Percentiles rank a stretch among this genome's conserved stretches.
Conservation (phyloP, 2,888 invertebrate genomes). For the Quadroppia sp. region DNA sequence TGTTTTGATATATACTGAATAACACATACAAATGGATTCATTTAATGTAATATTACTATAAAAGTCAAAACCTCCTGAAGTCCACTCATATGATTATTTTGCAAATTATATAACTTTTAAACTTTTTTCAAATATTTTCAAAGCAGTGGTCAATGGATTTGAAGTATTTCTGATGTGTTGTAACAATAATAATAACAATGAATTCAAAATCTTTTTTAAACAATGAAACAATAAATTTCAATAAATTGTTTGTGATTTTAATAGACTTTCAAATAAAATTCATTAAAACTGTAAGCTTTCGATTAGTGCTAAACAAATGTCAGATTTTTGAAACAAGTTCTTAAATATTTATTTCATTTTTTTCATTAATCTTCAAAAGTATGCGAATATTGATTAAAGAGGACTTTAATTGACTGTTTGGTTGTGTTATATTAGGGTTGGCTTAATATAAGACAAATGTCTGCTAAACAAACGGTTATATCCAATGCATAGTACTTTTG, state of each 20-base stretch:
- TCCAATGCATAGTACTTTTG: slow-evolving; percentile 15
- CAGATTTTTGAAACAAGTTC: neutral
- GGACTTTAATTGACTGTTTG: neutral
- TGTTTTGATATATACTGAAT: neutral
- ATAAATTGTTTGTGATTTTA: neutral
- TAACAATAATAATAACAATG: neutral
- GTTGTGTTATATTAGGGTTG: neutral
- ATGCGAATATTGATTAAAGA: neutral
- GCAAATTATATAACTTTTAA: neutral
- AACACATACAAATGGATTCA: slow-evolving; percentile 11
- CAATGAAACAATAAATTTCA: neutral
- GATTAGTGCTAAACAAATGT: neutral
- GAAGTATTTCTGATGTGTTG: neutral
- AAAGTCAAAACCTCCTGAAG: neutral
- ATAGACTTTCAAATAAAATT: neutral
- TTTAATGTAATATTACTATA: neutral
- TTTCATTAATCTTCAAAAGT: neutral
- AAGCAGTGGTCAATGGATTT: neutral
- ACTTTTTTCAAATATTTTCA: neutral
- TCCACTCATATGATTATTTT: slow-evolving; percentile 8
- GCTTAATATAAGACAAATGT: neutral
- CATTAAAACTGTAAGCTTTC: neutral
- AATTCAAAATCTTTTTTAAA: neutral
- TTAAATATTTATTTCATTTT: neutral
- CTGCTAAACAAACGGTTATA: neutral